Conservation (phyloP, 2,888 invertebrate species). For the Pinctada fucata region DNA sequence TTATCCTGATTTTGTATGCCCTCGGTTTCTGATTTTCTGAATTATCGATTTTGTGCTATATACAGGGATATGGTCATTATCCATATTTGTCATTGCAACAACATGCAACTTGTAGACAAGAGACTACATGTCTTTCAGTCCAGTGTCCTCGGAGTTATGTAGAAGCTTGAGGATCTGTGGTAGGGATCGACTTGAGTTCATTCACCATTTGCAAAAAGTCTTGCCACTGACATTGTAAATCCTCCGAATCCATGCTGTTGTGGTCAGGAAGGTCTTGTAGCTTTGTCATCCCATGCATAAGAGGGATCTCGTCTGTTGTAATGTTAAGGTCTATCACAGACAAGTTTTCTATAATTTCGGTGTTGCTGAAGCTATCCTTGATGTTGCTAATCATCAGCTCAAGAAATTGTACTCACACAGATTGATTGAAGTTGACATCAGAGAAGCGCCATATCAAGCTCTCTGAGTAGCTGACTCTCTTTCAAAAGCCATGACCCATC, state of each 20-base stretch:
- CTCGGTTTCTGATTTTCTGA: too few species aligned
- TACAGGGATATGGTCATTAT: too few species aligned
- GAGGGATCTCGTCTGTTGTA: slow-evolving; percentile 12
- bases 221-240: not conserved
- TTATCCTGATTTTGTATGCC: too few species aligned
- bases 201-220: slow-evolving; percentile 30
- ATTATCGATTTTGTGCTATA: too few species aligned
- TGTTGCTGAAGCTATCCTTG: slow-evolving; percentile 34
- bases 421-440: not conserved
- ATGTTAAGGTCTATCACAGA: slow-evolving; percentile 29
- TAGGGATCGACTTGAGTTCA: not conserved
- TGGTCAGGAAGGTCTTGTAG: slow-evolving; percentile 25
- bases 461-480: not conserved
- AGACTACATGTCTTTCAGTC: slow-evolving; percentile 6
- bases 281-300: slow-evolving; percentile 29
- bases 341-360: slow-evolving; percentile 35
- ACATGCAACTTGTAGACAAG: not conserved
- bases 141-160: not conserved
- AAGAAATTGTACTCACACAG: slow-evolving; percentile 12
- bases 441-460: not conserved
- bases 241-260: slow-evolving; percentile 31
- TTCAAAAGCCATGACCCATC: slow-evolving; percentile 36
- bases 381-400: slow-evolving; percentile 23
- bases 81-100: too few species aligned
- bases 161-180: not conserved